Percentiles rank a stretch among this genome's conserved stretches.
phyloP scores from a whole-genome alignment of 2,113 vertebrate species.

The Tragelaphus buxtoni region DNA sequence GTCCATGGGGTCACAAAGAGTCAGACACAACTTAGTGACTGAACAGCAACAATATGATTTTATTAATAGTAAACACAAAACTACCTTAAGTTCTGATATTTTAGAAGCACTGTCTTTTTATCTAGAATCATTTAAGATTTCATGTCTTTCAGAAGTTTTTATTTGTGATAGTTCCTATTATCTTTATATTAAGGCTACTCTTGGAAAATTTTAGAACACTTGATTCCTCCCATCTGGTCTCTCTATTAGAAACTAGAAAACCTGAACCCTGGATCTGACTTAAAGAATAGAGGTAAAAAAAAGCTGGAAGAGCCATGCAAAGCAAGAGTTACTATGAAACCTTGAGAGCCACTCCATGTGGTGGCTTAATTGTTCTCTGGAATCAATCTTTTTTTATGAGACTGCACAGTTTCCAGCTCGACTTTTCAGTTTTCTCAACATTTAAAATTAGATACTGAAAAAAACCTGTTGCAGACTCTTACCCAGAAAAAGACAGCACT shows the following conservation, averaged over 20 bases:
- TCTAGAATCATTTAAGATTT: background rate
- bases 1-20: background rate
- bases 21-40: background rate
- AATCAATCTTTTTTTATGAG: background rate
- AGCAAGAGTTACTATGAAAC: background rate
- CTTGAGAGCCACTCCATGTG: background rate
- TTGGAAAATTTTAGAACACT: background rate
- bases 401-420: background rate
- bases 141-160: background rate
- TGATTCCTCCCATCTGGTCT: background rate
- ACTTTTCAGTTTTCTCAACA: background rate
- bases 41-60: background rate
- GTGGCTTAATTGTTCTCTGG: background rate
- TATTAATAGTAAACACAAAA: background rate
- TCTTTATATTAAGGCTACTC: background rate
- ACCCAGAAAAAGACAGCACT: conserved; percentile 97
- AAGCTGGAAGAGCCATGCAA: background rate
- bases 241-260: background rate
- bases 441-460: conserved; percentile 12
- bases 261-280: background rate
- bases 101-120: background rate
- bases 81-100: background rate
- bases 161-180: background rate
- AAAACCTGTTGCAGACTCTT: conserved; percentile 58
- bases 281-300: background rate